Evolutionary conservation across 2,113 vertebrate species (phyloP).

Genomic region (cat (Felis catus)): F.catus_Fca126_mat1.0 CM031427.1:30916501-30917000

Average conservation of each 20-base stretch:
- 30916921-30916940: not conserved
- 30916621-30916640: not conserved
- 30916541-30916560: not conserved
- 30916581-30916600: not conserved
- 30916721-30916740: not conserved
- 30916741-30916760: fast-evolving
- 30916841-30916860: no score
- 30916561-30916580: not conserved
- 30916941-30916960: not conserved
- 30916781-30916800: not conserved
- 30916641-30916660: not conserved
- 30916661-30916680: not conserved
- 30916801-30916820: not conserved
- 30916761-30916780: not conserved
- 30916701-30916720: not conserved
- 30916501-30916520: fast-evolving
- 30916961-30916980: not conserved
- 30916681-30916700: not conserved
- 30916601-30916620: not conserved
- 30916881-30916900: not conserved
- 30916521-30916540: not conserved
- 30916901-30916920: not conserved
- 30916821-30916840: not conserved
- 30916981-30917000: not conserved
- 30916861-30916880: not conserved